Evolutionary conservation across 2,888 invertebrate species (phyloP).

Genomic region (Lasioglossum vierecki): DNA sequence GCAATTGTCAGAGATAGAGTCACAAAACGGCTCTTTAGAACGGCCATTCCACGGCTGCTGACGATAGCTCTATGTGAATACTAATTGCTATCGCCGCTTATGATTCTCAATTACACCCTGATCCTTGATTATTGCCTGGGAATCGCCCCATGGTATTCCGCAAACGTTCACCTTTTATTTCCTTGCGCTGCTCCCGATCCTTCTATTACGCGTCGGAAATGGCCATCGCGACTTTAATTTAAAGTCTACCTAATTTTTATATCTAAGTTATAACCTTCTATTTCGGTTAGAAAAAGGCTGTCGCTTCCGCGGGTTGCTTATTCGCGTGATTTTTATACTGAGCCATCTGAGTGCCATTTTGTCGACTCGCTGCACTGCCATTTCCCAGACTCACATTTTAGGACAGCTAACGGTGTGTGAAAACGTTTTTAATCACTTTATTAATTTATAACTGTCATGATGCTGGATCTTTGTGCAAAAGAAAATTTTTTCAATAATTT

Average conservation of each 20-base stretch:
- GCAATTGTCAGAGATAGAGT: conserved; percentile 53
- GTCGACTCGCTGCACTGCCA: no score
- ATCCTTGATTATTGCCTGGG: conserved; percentile 46
- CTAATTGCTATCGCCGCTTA: conserved; percentile 48
- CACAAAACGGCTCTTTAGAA: conserved; percentile 49
- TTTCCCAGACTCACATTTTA: no score
- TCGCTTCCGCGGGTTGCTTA: no score
- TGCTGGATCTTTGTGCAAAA: no score
- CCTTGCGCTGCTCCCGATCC: not conserved
- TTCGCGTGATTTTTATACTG: no score
- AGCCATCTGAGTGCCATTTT: no score
- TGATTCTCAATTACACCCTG: conserved; percentile 47
- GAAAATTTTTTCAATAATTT: not conserved
- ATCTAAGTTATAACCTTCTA: not conserved
- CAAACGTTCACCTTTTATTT: not conserved
- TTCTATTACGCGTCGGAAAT: not conserved
- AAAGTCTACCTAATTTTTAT: not conserved
- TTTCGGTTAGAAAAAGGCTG: no score
- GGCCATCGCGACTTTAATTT: not conserved
- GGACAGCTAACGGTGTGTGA: no score
- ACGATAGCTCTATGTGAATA: conserved; percentile 52
- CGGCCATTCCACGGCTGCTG: conserved; percentile 41
- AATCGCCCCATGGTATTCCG: not conserved
- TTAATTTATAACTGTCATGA: no score
- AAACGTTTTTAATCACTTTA: no score